phyloP scores from a whole-genome alignment of 2,113 vertebrate species.

The Barnardius zonarius region DNA sequence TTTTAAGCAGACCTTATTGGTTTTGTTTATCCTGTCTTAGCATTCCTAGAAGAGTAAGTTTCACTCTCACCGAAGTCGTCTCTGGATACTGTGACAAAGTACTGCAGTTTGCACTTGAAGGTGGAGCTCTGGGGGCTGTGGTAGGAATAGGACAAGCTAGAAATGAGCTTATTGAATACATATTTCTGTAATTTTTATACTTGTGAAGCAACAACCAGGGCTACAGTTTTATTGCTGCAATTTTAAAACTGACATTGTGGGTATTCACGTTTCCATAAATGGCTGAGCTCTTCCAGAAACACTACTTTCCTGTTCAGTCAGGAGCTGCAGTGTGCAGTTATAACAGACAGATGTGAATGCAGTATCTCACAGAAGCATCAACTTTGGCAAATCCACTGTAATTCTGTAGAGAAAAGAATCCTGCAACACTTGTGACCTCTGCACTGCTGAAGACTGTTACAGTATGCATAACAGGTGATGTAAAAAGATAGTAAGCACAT shows the following conservation, averaged over 20 bases:
- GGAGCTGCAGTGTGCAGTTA: neutral
- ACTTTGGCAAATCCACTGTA: neutral
- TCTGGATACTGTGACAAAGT: neutral
- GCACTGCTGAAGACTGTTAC: too few species aligned
- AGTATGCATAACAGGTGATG: neutral
- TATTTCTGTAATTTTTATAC: neutral
- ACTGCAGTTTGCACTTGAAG: neutral
- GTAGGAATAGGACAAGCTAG: neutral
- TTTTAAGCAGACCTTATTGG: neutral
- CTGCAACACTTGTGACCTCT: neutral
- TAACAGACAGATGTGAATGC: neutral
- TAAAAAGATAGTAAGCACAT: neutral
- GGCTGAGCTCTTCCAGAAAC: neutral
- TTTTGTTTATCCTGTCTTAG: neutral
- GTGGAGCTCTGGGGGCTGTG: neutral
- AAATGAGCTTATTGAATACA: neutral
- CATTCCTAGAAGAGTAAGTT: neutral
- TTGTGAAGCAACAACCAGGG: neutral
- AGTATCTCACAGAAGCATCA: neutral
- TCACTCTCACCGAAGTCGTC: neutral
- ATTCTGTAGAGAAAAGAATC: neutral
- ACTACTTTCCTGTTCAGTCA: neutral
- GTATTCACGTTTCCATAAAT: neutral
- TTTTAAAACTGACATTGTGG: neutral
- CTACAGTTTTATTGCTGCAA: neutral